Percentiles rank a stretch among this genome's conserved stretches.
These are phyloP conservation scores for Pachypanchax playfairii DNA, from an alignment of 2,113 vertebrate species.

Conservation along the genomic window DNA sequence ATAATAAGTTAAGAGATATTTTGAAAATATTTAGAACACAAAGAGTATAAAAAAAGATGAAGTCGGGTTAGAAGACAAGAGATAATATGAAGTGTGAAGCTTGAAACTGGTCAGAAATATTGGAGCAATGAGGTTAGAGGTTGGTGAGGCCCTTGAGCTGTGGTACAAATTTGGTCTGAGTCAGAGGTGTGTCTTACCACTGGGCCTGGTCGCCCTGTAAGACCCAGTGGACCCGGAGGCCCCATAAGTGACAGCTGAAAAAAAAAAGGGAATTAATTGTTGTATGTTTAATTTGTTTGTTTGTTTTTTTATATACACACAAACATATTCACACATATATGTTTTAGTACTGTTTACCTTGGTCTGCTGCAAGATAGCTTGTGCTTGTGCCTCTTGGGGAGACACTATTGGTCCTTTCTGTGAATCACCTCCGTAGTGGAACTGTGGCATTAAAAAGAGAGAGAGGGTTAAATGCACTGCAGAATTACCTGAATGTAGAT, in stretches of 20 bases:
- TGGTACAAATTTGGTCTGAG: slow-evolving; percentile 29
- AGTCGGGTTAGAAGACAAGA: neutral
- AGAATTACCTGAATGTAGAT: slow-evolving; percentile 47
- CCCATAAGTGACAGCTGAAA: slow-evolving; percentile 88
- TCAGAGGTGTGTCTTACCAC: slow-evolving; percentile 77
- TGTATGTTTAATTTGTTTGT: neutral
- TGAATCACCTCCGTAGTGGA: slow-evolving; percentile 83
- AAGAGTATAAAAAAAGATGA: slow-evolving; percentile 14
- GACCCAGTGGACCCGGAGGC: slow-evolving; percentile 84
- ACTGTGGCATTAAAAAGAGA: slow-evolving; percentile 71
- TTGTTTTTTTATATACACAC: no score
- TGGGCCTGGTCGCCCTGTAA: slow-evolving; percentile 86
- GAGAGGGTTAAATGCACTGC: slow-evolving; percentile 28
- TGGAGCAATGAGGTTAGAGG: slow-evolving; percentile 22
- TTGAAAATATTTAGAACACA: neutral
- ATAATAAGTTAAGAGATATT: slow-evolving; percentile 7
- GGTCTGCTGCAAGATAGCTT: slow-evolving; percentile 88
- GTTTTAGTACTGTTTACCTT: slow-evolving; percentile 73
- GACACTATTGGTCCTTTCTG: slow-evolving; percentile 86
- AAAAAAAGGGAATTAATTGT: neutral
- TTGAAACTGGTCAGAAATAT: slow-evolving; percentile 21
- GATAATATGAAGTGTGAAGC: neutral
- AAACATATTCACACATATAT: neutral
- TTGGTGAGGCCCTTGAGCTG: slow-evolving; percentile 6
- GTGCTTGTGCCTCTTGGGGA: slow-evolving; percentile 89